Evolutionary conservation across 2,797 vertebrate genomes (phyloP).

Genomic region (Dendrocincla tyrannina): DNA sequence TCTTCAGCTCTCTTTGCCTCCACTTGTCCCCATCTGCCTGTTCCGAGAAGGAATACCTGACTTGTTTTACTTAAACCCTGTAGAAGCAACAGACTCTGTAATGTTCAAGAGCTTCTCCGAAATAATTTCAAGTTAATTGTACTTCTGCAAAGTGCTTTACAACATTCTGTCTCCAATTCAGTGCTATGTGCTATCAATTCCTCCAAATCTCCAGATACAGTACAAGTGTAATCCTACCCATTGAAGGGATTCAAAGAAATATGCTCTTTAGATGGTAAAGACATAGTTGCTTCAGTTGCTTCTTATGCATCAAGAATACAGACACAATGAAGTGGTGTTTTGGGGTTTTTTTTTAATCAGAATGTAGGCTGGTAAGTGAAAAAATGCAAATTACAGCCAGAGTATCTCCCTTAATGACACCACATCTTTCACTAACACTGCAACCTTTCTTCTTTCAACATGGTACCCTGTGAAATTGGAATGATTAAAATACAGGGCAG

Average conservation of each 20-base stretch:
- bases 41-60: background rate
- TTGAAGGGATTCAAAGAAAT: constrained; percentile 24
- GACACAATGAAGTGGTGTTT: background rate
- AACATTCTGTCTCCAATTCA: background rate
- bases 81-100: background rate
- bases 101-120: background rate
- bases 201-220: background rate
- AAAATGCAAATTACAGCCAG: background rate
- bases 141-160: background rate
- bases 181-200: background rate
- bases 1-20: background rate
- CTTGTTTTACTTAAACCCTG: background rate
- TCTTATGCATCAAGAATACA: background rate
- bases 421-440: background rate
- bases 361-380: background rate
- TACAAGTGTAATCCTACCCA: background rate
- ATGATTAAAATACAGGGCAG: background rate
- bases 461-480: background rate
- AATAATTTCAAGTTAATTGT: constrained; percentile 20
- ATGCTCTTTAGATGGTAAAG: background rate
- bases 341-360: background rate
- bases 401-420: background rate
- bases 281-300: background rate
- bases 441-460: background rate
- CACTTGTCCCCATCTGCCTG: background rate